Evolutionary conservation across 2,888 invertebrate species (phyloP).

Genomic region (Drosophila gaucha): DNA sequence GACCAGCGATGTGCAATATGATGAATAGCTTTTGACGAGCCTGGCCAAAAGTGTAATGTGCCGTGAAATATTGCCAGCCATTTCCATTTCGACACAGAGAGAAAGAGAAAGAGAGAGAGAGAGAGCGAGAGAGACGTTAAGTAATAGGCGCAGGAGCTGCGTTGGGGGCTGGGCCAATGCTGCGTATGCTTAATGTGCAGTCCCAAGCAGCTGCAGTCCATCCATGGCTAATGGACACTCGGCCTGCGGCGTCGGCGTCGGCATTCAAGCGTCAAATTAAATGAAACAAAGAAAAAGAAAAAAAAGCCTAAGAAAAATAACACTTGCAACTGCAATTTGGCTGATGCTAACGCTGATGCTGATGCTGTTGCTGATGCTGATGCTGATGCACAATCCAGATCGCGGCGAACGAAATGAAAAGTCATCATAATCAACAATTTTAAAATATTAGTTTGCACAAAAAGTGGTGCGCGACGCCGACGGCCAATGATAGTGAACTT

Average conservation of each 20-base stretch:
- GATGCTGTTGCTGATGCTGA: conserved; percentile 3
- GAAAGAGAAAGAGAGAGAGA: not conserved
- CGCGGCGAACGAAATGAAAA: conserved; percentile 62
- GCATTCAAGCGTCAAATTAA: conserved; percentile 64
- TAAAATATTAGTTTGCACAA: conserved; percentile 68
- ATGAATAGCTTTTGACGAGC: conserved; percentile 30
- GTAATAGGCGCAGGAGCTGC: conserved; percentile 34
- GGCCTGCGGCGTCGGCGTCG: conserved; percentile 39
- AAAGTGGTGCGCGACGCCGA: conserved; percentile 48
- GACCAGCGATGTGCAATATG: conserved; percentile 31
- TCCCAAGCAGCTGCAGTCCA: conserved; percentile 35
- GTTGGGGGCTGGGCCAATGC: conserved; percentile 14
- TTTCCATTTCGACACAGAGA: conserved; percentile 32
- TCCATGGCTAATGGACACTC: conserved; percentile 45
- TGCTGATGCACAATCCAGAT: conserved; percentile 61
- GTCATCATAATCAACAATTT: conserved; percentile 73
- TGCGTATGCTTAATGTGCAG: conserved; percentile 56
- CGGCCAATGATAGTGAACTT: conserved; percentile 69
- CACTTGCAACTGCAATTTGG: conserved; percentile 56
- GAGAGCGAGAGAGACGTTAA: conserved; percentile 27
- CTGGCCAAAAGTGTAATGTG: conserved; percentile 56
- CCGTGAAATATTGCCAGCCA: conserved; percentile 56
- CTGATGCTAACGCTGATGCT: conserved; percentile 22
- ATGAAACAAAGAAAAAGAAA: conserved; percentile 24
- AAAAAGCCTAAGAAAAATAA: conserved; percentile 18